These are phyloP conservation scores for Ochropleura leucogaster DNA, from an alignment of 2,888 invertebrate species.

Conservation along the genomic window DNA sequence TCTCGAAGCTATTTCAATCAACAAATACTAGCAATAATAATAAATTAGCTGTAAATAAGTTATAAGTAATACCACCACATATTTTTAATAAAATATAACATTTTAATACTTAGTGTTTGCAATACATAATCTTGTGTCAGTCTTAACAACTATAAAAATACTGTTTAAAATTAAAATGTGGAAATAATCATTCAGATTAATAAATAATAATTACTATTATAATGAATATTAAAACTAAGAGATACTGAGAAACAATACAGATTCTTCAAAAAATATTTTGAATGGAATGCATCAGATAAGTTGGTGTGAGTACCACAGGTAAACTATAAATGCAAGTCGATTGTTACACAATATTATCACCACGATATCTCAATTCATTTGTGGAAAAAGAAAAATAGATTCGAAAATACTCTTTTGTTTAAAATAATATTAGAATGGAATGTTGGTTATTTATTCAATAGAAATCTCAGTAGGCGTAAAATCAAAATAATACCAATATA, in stretches of 20 bases:
- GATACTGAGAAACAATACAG: slow-evolving; percentile 80
- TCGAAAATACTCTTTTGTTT: slow-evolving; percentile 19
- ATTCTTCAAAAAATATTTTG: slow-evolving; percentile 72
- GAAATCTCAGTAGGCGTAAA: slow-evolving; percentile 46
- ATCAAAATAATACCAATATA: slow-evolving; percentile 34
- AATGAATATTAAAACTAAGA: slow-evolving; percentile 67
- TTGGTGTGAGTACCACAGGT: slow-evolving; percentile 67
- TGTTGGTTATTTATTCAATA: slow-evolving; percentile 49
- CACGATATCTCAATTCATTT: slow-evolving; percentile 40
- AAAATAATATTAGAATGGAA: slow-evolving; percentile 57
- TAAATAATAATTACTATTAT: slow-evolving; percentile 65
- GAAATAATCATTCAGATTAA: slow-evolving; percentile 72
- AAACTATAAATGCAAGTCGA: slow-evolving; percentile 73
- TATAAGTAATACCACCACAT: slow-evolving; percentile 84
- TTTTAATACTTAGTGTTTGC: slow-evolving; percentile 86
- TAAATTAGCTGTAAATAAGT: slow-evolving; percentile 81
- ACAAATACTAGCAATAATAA: slow-evolving; percentile 73
- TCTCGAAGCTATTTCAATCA: slow-evolving; percentile 76
- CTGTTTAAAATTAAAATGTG: slow-evolving; percentile 82
- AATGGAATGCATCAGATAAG: slow-evolving; percentile 82
- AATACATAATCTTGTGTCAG: slow-evolving; percentile 88
- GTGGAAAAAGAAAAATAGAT: slow-evolving; percentile 33
- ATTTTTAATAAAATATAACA: slow-evolving; percentile 77
- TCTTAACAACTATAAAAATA: slow-evolving; percentile 89
- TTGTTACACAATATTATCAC: slow-evolving; percentile 63